Evolutionary conservation across 2,888 invertebrate genomes (phyloP), one percentile per base, ranked within the genome.

Genomic region (Drosophila suboccidentalis): DNA sequence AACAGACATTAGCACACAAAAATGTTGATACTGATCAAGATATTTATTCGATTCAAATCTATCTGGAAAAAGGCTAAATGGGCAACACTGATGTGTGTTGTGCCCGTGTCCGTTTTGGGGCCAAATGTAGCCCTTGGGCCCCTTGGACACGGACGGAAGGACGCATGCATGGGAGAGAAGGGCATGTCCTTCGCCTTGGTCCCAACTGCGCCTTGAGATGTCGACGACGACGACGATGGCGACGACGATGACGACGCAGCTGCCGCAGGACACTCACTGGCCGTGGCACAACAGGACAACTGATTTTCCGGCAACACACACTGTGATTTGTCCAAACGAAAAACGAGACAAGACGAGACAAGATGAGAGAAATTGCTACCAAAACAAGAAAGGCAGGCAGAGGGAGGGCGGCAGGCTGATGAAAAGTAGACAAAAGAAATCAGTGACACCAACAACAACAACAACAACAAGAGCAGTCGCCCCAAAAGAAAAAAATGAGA

Each of bases 361-460:
- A 62, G 62, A 49, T 51, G 54, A 62, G 73, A 75, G 71, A 78
- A 75, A 70, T 67, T 71, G 78, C 71, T 64, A 58, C 64, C 69
- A 61, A 65, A 68, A 69, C 67, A 41, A 53, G 38, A 3, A 32
- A 53, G 38, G 6, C 22, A 22, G 15, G 50, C 6, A 9, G 22
- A 1, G 19, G 11, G 8, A 8, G 46, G 38, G 9, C 36, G 26
- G 47, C 22, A 58, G 73, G 55, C 64, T 76, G 70, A 77, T 77
- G 70, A 73, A 68, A 76, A 67, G 78, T 80, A 74, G 80, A 82
- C 80, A 86, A 86, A 83, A 82, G 80, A 86, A 86, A 83, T 86
- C 82, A 79, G 72, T 79, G 75, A 62, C 73, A 72, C 68, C 67
- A 75, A 70, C 69, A 75, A 72, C 73, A 72, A 71, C 69, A 75